Conservation (phyloP, 2,888 invertebrate genomes). For the Chalcosyrphus nemorum region DNA sequence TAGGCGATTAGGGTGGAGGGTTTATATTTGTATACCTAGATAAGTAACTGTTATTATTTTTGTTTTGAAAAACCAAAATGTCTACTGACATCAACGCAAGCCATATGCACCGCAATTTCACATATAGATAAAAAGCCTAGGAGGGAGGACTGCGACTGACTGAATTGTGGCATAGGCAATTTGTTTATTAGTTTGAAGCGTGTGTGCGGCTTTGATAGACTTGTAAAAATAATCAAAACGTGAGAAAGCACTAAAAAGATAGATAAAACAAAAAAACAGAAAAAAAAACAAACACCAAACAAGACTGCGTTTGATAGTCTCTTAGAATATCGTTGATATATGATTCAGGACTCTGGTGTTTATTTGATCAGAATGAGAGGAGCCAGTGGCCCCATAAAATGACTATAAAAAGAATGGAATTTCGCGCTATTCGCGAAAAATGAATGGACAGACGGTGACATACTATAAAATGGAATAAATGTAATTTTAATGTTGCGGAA, state of each 20-base stretch:
- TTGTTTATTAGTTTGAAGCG: background rate
- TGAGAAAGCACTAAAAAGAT: background rate
- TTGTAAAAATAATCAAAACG: background rate
- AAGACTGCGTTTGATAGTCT: background rate
- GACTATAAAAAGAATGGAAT: background rate
- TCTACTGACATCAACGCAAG: slow-evolving; percentile 8
- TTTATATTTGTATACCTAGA: too few species aligned
- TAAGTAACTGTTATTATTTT: slow-evolving; percentile 16
- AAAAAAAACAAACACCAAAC: background rate
- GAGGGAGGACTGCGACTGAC: too few species aligned
- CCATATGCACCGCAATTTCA: slow-evolving; percentile 19
- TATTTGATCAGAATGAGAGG: background rate
- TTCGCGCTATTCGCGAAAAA: background rate
- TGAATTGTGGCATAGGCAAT: background rate
- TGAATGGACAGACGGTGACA: background rate
- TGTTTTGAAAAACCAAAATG: slow-evolving; percentile 25
- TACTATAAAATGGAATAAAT: background rate
- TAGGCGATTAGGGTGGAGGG: slow-evolving; percentile 11
- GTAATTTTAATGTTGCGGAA: background rate
- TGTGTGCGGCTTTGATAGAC: background rate
- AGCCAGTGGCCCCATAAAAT: slow-evolving; percentile 1
- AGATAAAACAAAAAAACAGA: background rate
- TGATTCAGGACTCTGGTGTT: background rate
- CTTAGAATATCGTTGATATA: background rate
- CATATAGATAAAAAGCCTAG: too few species aligned